Conservation (phyloP, 2,888 invertebrate genomes). For the Stictocephala bisonia region DNA sequence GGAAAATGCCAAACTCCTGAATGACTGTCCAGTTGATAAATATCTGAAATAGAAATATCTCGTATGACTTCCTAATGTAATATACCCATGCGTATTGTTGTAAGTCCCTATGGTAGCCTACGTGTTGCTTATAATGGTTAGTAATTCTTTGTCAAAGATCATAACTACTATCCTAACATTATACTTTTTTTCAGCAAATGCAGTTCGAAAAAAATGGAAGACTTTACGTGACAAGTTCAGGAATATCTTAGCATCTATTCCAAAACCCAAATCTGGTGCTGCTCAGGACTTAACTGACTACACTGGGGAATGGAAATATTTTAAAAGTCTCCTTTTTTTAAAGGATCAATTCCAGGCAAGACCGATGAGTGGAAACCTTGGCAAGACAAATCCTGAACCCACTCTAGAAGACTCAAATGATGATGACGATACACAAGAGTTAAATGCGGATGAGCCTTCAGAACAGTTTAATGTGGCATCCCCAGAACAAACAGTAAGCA, state of each 20-base stretch:
- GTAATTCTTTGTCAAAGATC: slow-evolving; percentile 13
- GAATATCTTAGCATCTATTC: slow-evolving; percentile 25
- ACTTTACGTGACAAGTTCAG: slow-evolving; percentile 32
- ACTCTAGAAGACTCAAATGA: slow-evolving; percentile 15
- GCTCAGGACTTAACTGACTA: slow-evolving; percentile 24
- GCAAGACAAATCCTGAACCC: slow-evolving; percentile 25
- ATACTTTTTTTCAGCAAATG: slow-evolving; percentile 26
- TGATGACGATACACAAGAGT: slow-evolving; percentile 2
- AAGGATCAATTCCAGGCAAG: slow-evolving; percentile 29
- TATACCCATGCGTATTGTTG: background rate
- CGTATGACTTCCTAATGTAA: slow-evolving; percentile 7
- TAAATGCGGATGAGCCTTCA: slow-evolving; percentile 7
- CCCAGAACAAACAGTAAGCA: slow-evolving; percentile 3
- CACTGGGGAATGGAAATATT: slow-evolving; percentile 35
- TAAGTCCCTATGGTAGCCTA: background rate
- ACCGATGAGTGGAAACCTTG: slow-evolving; percentile 23
- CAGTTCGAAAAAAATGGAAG: slow-evolving; percentile 31
- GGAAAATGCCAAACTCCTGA: slow-evolving; percentile 53
- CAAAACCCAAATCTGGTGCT: slow-evolving; percentile 37
- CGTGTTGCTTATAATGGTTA: background rate
- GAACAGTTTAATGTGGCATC: slow-evolving; percentile 10
- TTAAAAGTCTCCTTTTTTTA: slow-evolving; percentile 34
- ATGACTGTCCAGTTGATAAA: slow-evolving; percentile 45
- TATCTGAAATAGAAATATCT: slow-evolving; percentile 28
- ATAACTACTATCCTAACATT: slow-evolving; percentile 11